These are phyloP conservation scores for Oreocharis arfaki DNA, from an alignment of 2,113 vertebrate species.

Conservation along the genomic window DNA sequence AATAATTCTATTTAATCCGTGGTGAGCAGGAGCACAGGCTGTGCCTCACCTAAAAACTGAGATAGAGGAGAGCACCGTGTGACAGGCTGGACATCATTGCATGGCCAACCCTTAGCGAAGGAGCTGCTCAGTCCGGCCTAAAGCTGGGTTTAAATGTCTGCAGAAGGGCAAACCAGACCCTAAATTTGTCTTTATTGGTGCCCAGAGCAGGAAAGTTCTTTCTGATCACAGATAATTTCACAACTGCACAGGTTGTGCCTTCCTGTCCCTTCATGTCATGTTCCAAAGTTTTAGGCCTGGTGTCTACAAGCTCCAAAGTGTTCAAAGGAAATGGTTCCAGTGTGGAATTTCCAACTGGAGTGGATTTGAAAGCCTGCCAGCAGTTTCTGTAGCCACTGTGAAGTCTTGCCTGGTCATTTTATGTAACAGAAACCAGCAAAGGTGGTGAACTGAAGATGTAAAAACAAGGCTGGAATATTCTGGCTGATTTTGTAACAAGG, in stretches of 20 bases:
- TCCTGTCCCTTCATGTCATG: neutral
- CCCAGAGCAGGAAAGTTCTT: neutral
- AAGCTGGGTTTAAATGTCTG: neutral
- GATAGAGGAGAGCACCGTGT: neutral
- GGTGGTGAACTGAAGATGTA: neutral
- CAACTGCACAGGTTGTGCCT: neutral
- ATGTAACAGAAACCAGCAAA: neutral
- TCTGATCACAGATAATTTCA: neutral
- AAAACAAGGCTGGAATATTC: neutral
- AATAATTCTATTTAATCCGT: rapidly evolving
- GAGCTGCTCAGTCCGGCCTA: neutral
- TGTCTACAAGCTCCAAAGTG: neutral
- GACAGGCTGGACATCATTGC: neutral
- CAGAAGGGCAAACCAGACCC: neutral
- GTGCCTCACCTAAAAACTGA: neutral
- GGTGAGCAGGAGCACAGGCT: neutral
- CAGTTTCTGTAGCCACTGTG: neutral
- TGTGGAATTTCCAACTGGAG: neutral
- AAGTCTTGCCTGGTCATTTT: neutral
- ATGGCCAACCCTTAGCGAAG: neutral
- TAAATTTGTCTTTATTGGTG: neutral
- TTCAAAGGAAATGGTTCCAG: neutral
- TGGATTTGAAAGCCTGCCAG: neutral
- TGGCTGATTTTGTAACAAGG: neutral
- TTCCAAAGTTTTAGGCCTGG: neutral